Conservation (phyloP, 2,113 vertebrate genomes). For the Microcebus lehilahytsara region DNA sequence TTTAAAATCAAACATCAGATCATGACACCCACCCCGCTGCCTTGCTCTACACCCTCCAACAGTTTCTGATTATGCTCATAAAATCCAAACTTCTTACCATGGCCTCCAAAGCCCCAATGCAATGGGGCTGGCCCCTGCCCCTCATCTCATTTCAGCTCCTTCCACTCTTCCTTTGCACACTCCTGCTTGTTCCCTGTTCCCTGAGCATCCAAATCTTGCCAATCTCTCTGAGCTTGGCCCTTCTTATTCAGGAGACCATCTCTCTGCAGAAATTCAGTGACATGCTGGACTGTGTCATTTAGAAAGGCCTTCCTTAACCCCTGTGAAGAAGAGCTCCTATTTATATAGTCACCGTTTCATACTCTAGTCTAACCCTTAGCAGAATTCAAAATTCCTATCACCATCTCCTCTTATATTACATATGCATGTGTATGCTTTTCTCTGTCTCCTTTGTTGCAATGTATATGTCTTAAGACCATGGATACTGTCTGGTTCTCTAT, state of each 20-base stretch:
- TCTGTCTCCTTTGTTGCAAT: background rate
- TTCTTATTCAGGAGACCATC: background rate
- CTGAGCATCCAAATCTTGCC: background rate
- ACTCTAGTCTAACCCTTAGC: background rate
- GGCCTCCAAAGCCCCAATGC: background rate
- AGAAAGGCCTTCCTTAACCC: background rate
- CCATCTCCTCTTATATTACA: background rate
- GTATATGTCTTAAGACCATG: background rate
- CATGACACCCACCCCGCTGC: background rate
- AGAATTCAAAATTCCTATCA: background rate
- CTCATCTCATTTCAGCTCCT: background rate
- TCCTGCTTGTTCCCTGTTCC: background rate
- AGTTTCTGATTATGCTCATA: background rate
- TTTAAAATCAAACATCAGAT: background rate
- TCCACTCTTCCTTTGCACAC: background rate
- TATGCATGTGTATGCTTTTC: background rate
- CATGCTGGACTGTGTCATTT: background rate
- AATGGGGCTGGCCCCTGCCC: background rate
- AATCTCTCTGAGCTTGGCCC: background rate
- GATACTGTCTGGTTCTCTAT: background rate
- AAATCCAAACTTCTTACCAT: background rate
- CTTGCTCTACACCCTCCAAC: background rate
- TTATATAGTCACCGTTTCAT: background rate
- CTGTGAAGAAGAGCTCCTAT: background rate
- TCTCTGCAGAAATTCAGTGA: background rate